Percentiles rank a stretch among this genome's conserved stretches.
These are phyloP conservation scores for Melinaea menophilus DNA, from an alignment of 2,888 invertebrate species.

Conservation along the genomic window DNA sequence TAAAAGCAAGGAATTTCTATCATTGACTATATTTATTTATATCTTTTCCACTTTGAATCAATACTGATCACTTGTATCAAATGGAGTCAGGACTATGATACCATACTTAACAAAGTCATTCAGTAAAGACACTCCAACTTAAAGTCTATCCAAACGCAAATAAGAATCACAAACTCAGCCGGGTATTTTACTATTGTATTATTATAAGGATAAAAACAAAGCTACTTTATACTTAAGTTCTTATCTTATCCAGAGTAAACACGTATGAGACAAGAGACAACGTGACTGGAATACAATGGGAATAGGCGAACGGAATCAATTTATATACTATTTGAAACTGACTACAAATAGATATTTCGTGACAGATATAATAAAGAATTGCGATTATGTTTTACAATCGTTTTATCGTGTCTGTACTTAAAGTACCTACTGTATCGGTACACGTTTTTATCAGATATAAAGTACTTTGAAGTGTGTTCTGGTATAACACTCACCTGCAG, in stretches of 20 bases:
- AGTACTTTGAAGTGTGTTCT: neutral
- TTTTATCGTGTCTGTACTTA: neutral
- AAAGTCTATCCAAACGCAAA: no score
- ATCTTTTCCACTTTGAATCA: no score
- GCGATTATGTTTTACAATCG: neutral
- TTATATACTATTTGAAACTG: conserved; percentile 15
- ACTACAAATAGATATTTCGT: conserved; percentile 6
- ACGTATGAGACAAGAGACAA: conserved; percentile 25
- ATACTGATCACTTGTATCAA: no score
- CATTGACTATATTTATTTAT: no score
- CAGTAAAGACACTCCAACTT: no score
- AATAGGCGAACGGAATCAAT: conserved; percentile 37
- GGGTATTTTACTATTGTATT: no score
- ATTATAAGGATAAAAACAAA: neutral
- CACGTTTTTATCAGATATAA: no score
- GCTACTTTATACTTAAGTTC: neutral
- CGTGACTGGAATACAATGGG: conserved; percentile 57
- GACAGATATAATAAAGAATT: neutral
- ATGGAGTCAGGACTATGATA: no score
- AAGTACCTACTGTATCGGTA: no score
- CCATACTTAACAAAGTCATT: no score
- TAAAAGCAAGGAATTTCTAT: no score
- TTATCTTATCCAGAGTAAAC: neutral
- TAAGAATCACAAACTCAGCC: no score
- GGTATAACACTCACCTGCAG: conserved; percentile 83